Conservation (phyloP, 2,888 invertebrate genomes). For the Linnaemya vulpina region DNA sequence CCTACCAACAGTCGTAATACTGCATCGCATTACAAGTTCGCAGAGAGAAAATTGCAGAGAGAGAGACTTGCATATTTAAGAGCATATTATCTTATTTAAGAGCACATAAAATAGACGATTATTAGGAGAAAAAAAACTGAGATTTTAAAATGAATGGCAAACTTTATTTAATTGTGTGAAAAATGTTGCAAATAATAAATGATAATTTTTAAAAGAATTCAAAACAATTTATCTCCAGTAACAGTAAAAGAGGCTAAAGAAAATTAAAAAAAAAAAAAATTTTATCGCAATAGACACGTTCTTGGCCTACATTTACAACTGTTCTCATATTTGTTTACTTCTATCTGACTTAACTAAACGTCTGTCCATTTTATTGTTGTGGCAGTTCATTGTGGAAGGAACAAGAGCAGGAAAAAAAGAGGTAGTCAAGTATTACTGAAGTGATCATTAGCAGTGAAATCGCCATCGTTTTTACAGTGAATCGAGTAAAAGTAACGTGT, state of each 20-base stretch:
- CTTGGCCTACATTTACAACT: conserved; percentile 64
- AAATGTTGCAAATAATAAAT: neutral
- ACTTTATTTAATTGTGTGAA: neutral
- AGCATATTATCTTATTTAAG: no score
- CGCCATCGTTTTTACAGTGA: conserved; percentile 2
- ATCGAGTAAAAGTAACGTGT: conserved; percentile 56
- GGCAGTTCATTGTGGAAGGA: conserved; percentile 30
- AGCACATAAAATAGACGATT: no score
- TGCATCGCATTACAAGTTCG: no score
- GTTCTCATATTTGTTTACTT: conserved; percentile 37
- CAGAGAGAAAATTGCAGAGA: no score
- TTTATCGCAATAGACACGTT: conserved; percentile 68
- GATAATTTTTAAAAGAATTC: conserved; percentile 19
- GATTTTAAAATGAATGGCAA: neutral
- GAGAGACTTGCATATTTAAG: no score
- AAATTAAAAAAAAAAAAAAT: conserved; percentile 35
- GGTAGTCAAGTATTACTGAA: neutral
- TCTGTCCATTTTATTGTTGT: conserved; percentile 17
- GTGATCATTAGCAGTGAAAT: conserved; percentile 28
- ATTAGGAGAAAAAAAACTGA: no score
- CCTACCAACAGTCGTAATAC: no score
- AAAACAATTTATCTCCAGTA: conserved; percentile 21
- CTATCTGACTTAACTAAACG: conserved; percentile 1
- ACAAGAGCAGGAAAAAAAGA: neutral
- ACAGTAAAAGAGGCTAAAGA: conserved; percentile 3